These are phyloP conservation scores for Passer domesticus DNA, from an alignment of 2,113 vertebrate genomes.

Conservation along the genomic window DNA sequence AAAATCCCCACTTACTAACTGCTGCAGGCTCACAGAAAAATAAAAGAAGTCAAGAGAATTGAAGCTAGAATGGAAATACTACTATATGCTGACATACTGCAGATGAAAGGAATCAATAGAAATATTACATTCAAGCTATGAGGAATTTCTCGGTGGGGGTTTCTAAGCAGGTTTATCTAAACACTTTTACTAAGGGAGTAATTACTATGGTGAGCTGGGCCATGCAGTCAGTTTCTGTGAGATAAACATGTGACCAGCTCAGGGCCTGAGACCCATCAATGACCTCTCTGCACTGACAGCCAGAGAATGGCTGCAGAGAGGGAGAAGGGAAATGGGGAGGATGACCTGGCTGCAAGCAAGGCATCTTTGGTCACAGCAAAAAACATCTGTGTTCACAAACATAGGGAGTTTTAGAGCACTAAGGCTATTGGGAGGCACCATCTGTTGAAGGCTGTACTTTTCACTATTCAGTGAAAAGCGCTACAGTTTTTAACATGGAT, in stretches of 20 bases:
- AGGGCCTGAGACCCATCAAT: neutral
- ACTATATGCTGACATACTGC: neutral
- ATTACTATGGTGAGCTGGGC: neutral
- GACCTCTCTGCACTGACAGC: neutral
- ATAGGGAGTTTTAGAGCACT: neutral
- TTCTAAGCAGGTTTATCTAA: neutral
- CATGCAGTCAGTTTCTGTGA: neutral
- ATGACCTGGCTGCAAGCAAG: neutral
- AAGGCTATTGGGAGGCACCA: neutral
- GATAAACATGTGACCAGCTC: neutral
- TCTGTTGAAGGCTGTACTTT: neutral
- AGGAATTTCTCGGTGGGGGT: neutral
- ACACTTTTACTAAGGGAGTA: neutral
- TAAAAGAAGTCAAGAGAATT: neutral
- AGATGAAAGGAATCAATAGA: neutral
- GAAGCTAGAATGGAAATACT: neutral
- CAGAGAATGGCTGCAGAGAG: neutral
- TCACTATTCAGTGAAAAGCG: neutral
- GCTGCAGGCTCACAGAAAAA: neutral
- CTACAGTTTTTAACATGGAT: neutral
- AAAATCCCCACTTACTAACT: neutral
- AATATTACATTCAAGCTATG: neutral
- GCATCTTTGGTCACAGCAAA: neutral
- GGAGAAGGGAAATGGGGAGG: neutral
- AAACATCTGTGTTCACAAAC: neutral